phyloP scores from a whole-genome alignment of 2,113 vertebrate species.

The Xiphophorus couchianus region DNA sequence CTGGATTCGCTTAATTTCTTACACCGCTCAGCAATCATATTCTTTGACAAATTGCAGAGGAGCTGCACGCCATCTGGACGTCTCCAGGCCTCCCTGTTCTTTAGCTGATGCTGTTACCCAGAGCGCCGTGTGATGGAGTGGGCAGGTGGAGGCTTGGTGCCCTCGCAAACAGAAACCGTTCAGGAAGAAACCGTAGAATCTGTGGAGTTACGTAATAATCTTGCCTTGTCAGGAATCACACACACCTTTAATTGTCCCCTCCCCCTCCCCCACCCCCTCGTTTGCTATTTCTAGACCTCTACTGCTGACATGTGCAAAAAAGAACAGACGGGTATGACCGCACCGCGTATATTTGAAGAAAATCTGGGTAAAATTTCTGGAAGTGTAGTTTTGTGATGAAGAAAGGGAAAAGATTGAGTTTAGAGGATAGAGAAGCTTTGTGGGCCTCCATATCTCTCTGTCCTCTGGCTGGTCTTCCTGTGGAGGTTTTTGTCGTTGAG shows the following conservation, averaged over 20 bases:
- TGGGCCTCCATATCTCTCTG: slow-evolving; percentile 68
- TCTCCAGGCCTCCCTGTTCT: slow-evolving; percentile 40
- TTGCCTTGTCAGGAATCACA: slow-evolving; percentile 5
- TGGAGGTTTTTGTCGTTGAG: background rate
- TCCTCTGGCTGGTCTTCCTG: slow-evolving; percentile 39
- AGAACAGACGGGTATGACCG: too few species aligned
- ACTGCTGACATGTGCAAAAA: background rate
- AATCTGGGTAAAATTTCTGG: slow-evolving; percentile 9
- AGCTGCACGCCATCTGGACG: slow-evolving; percentile 51
- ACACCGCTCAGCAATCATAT: slow-evolving; percentile 44
- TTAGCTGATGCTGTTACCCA: slow-evolving; percentile 40
- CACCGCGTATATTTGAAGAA: background rate
- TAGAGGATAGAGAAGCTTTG: slow-evolving; percentile 44
- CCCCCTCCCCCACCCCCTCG: background rate
- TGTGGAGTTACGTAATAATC: background rate
- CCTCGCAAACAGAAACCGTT: slow-evolving; percentile 4
- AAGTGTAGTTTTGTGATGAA: slow-evolving; percentile 14
- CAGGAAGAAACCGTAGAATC: background rate
- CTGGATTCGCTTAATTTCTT: slow-evolving; percentile 41
- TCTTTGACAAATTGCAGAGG: slow-evolving; percentile 46
- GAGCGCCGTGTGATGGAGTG: slow-evolving; percentile 20
- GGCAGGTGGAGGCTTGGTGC: slow-evolving; percentile 19
- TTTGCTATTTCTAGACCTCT: background rate
- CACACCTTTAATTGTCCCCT: background rate
- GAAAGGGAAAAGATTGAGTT: slow-evolving; percentile 53